A percentile compares a stretch with the other conserved stretches of the same genome.
These are phyloP conservation scores for Zaprionus capensis DNA, from an alignment of 1,140 invertebrate genomes.

Conservation along the genomic window DNA sequence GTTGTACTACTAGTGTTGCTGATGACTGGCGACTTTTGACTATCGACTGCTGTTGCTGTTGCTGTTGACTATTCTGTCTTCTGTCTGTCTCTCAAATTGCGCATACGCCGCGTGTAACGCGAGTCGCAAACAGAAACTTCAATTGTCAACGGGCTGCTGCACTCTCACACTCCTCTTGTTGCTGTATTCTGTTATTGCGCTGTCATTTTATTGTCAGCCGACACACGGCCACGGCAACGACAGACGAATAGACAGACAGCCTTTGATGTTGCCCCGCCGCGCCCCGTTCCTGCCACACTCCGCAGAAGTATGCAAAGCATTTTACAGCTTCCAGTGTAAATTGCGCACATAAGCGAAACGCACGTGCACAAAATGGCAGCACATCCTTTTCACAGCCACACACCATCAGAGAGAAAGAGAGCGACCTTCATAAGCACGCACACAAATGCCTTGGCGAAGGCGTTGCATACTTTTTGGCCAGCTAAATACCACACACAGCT, in stretches of 20 bases:
- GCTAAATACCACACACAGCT: slow-evolving; percentile 36
- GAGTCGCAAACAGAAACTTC: slow-evolving; percentile 63
- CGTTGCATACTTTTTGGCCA: slow-evolving; percentile 35
- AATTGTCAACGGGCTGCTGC: slow-evolving; percentile 58
- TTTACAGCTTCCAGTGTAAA: slow-evolving; percentile 43
- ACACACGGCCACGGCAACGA: slow-evolving; percentile 18
- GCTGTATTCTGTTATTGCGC: slow-evolving; percentile 60
- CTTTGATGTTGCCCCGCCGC: slow-evolving; percentile 58
- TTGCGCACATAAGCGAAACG: slow-evolving; percentile 38
- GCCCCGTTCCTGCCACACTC: slow-evolving; percentile 15
- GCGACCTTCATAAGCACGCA: slow-evolving; percentile 16
- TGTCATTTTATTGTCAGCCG: slow-evolving; percentile 68
- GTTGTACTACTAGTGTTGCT: slow-evolving; percentile 14
- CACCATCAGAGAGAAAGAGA: background rate
- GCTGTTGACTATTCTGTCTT: background rate
- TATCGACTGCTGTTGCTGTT: background rate
- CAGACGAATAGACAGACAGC: slow-evolving; percentile 18
- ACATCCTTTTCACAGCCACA: slow-evolving; percentile 32
- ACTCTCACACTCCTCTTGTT: slow-evolving; percentile 29
- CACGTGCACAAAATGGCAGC: slow-evolving; percentile 68
- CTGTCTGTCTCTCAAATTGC: slow-evolving; percentile 48
- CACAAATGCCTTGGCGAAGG: slow-evolving; percentile 8
- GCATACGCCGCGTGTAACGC: slow-evolving; percentile 64
- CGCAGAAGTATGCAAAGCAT: slow-evolving; percentile 62
- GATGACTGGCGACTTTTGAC: slow-evolving; percentile 38